Evolutionary conservation across 1,140 invertebrate genomes (phyloP).

Genomic region (Trichonephila inaurata): DNA sequence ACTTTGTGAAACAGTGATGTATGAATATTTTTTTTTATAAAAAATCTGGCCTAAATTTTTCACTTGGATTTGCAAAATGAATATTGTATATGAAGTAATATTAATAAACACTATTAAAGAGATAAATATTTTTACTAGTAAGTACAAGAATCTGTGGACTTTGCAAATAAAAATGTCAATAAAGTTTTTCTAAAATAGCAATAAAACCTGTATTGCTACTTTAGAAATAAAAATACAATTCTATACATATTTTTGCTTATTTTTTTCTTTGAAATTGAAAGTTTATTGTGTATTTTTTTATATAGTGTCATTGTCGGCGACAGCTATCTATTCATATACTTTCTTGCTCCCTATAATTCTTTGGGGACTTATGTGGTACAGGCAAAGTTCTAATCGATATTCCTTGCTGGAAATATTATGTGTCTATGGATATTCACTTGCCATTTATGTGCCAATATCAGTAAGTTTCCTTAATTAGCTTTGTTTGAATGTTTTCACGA

Average conservation of each 20-base stretch:
- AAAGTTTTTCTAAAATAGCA: too few species aligned
- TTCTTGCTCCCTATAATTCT: conserved; percentile 90
- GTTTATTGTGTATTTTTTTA: conserved; percentile 30
- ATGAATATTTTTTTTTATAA: too few species aligned
- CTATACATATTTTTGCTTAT: not conserved
- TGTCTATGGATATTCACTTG: conserved; percentile 96
- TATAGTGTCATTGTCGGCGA: conserved; percentile 91
- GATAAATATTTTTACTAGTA: too few species aligned
- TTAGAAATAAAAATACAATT: too few species aligned
- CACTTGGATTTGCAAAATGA: too few species aligned
- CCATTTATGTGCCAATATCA: conserved; percentile 96
- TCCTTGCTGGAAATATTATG: conserved; percentile 91
- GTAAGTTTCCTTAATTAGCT: conserved; percentile 79
- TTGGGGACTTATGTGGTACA: conserved; percentile 93
- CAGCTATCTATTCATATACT: conserved; percentile 93
- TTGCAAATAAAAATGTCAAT: too few species aligned
- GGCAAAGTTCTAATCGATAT: conserved; percentile 84
- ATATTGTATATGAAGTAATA: too few species aligned
- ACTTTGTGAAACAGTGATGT: too few species aligned
- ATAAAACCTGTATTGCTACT: too few species aligned
- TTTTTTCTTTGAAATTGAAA: not conserved
- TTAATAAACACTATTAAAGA: too few species aligned
- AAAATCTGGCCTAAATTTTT: too few species aligned
- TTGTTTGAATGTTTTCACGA: not conserved
- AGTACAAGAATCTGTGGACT: too few species aligned